phyloP scores from a whole-genome alignment of 2,113 vertebrate genomes.

The Syrmaticus mikado region DNA sequence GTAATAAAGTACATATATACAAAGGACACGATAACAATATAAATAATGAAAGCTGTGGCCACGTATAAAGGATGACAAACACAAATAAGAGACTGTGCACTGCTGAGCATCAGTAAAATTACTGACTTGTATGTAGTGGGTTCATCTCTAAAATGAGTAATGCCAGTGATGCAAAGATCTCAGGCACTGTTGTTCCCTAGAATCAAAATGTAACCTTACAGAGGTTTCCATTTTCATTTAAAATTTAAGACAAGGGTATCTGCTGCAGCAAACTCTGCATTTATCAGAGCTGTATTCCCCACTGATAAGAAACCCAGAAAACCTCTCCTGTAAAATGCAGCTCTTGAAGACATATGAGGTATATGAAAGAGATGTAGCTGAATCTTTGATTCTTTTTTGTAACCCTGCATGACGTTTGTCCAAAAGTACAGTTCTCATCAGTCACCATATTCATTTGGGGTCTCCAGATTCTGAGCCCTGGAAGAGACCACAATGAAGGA shows the following conservation, averaged over 20 bases:
- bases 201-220: background rate
- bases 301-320: background rate
- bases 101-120: background rate
- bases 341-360: background rate
- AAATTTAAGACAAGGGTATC: background rate
- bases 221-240: slow-evolving; percentile 14
- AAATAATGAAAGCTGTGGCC: background rate
- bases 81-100: background rate
- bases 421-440: slow-evolving; percentile 21
- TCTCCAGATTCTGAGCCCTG: background rate
- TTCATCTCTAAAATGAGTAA: background rate
- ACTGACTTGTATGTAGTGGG: fast-evolving
- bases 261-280: background rate
- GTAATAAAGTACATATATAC: background rate
- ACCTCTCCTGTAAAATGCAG: background rate
- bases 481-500: background rate
- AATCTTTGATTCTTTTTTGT: background rate
- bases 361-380: background rate
- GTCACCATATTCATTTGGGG: background rate
- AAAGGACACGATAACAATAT: background rate
- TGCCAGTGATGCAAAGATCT: background rate
- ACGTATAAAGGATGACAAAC: background rate
- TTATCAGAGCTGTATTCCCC: background rate
- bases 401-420: background rate
- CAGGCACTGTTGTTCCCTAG: background rate